Evolutionary conservation across 1,140 invertebrate genomes (phyloP).

Genomic region (Monochamus saltuarius): DNA sequence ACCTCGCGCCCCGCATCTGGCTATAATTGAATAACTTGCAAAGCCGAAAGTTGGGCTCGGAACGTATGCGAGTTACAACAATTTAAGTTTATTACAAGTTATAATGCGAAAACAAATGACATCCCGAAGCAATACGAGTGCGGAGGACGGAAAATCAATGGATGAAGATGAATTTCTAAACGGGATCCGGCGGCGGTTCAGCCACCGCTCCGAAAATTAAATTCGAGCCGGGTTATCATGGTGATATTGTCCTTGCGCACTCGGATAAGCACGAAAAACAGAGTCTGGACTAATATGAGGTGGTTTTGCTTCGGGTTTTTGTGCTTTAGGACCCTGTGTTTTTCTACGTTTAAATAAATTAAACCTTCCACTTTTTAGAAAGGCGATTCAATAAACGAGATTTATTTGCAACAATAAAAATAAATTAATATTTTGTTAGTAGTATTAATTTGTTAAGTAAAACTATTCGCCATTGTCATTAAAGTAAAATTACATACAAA

Average conservation of each 20-base stretch:
- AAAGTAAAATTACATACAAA: no score
- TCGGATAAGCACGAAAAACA: neutral
- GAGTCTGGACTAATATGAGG: no score
- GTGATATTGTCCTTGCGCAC: constrained; percentile 19
- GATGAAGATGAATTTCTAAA: constrained; percentile 17
- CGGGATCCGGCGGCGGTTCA: neutral
- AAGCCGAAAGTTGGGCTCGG: constrained; percentile 3
- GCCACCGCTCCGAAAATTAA: neutral
- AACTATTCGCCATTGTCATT: no score
- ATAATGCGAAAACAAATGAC: constrained; percentile 32
- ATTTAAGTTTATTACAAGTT: constrained; percentile 25
- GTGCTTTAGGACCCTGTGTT: no score
- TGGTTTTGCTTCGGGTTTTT: no score
- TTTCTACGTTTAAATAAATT: no score
- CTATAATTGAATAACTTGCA: neutral
- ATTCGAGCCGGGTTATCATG: constrained; percentile 19
- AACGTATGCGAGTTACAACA: constrained; percentile 20
- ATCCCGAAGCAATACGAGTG: constrained; percentile 27
- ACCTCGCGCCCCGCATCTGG: no score
- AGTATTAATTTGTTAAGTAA: no score
- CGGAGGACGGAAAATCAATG: constrained; percentile 28
- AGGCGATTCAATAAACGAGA: no score
- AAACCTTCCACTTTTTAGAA: no score
- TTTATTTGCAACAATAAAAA: no score
- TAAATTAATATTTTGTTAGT: no score